phyloP scores from a whole-genome alignment of 2,888 invertebrate genomes.

The Parnassius glacialis region DNA sequence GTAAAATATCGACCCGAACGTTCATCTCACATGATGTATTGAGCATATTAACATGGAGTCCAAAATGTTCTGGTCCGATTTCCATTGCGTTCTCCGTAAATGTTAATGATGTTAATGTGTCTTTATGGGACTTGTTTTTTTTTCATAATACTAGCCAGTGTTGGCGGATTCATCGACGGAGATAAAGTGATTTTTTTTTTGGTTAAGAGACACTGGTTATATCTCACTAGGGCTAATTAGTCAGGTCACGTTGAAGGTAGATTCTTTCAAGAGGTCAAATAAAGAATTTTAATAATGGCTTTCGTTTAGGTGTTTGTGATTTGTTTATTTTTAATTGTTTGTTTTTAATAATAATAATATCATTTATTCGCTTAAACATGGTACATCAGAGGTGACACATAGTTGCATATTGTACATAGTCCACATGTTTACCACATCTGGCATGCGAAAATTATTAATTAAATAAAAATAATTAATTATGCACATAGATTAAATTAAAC shows the following conservation, averaged over 20 bases:
- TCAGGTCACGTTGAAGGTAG: background rate
- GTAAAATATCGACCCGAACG: constrained; percentile 46
- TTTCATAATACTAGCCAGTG: constrained; percentile 21
- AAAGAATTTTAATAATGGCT: no score
- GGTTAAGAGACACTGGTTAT: constrained; percentile 3
- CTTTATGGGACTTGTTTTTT: constrained; percentile 31
- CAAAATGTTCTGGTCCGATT: constrained; percentile 28
- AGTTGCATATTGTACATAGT: no score
- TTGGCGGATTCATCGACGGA: constrained; percentile 11
- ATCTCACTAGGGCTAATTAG: background rate
- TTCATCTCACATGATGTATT: constrained; percentile 42
- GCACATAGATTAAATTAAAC: no score
- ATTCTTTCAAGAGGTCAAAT: background rate
- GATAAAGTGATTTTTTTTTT: constrained; percentile 16
- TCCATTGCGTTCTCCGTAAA: constrained; percentile 30
- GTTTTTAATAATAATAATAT: no score
- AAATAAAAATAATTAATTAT: no score
- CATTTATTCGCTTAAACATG: no score
- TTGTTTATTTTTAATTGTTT: no score
- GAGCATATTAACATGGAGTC: constrained; percentile 37
- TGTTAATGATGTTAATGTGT: constrained; percentile 32
- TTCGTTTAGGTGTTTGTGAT: no score
- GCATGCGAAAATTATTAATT: no score
- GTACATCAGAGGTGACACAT: no score
- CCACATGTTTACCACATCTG: no score